A percentile compares a stretch with the other conserved stretches of the same genome.
phyloP scores from a whole-genome alignment of 1,140 invertebrate genomes.

The Phymorhynchus buccinoides region DNA sequence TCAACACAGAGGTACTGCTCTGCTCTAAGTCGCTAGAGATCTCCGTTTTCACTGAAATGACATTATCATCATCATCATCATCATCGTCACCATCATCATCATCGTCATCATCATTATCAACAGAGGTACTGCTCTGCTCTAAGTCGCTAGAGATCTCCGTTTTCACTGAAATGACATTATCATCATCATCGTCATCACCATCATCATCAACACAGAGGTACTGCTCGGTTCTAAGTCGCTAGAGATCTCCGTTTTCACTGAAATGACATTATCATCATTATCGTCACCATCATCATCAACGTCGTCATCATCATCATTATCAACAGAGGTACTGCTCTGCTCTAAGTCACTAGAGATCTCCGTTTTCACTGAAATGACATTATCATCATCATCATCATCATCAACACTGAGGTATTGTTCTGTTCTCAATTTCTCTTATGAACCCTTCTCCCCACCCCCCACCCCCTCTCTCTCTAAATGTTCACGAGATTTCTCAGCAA shows the following conservation, averaged over 20 bases:
- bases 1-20: conserved; percentile 71
- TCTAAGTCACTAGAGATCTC: conserved; percentile 55
- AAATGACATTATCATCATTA: conserved; percentile 1
- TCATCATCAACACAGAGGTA: conserved; percentile 72
- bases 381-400: too few relatives aligned
- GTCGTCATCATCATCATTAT: too few relatives aligned
- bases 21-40: conserved; percentile 61
- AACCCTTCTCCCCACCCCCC: too few relatives aligned
- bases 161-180: conserved; percentile 42
- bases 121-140: conserved; percentile 70
- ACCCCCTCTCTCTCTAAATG: too few relatives aligned
- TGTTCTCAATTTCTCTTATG: conserved; percentile 64
- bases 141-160: conserved; percentile 46
- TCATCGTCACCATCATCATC: too few relatives aligned
- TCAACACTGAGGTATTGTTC: conserved; percentile 72
- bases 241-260: conserved; percentile 42
- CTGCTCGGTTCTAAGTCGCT: conserved; percentile 66
- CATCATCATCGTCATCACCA: too few relatives aligned
- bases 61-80: too few relatives aligned
- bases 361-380: conserved; percentile 40
- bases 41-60: conserved; percentile 39
- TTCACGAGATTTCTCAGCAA: background rate
- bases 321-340: conserved; percentile 71
- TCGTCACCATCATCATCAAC: too few relatives aligned
- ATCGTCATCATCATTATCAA: too few relatives aligned